phyloP scores from a whole-genome alignment of 2,888 invertebrate genomes.

The Perizoma flavofasciatum region DNA sequence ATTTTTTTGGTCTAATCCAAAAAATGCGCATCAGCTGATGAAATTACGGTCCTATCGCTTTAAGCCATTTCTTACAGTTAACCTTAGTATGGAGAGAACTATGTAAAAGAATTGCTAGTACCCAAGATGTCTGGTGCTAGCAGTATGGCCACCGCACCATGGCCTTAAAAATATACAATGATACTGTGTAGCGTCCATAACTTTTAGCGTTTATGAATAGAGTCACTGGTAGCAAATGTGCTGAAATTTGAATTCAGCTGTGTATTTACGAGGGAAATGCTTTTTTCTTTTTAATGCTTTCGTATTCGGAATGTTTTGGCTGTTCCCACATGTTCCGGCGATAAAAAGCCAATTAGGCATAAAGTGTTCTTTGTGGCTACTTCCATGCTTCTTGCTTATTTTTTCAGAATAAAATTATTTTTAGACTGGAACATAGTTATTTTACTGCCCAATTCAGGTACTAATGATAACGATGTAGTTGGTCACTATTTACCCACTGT shows the following conservation, averaged over 20 bases:
- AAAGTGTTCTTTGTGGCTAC: constrained; percentile 21
- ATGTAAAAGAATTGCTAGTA: too few relatives aligned
- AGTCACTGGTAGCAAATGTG: constrained; percentile 18
- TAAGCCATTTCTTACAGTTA: too few relatives aligned
- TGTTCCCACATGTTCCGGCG: constrained; percentile 24
- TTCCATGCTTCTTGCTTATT: constrained; percentile 17
- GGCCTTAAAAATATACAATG: too few relatives aligned
- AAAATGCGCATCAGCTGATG: too few relatives aligned
- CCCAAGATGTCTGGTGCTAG: too few relatives aligned
- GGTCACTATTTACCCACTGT: too few relatives aligned
- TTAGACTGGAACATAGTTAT: background rate
- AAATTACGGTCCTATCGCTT: too few relatives aligned
- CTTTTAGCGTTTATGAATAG: constrained; percentile 11
- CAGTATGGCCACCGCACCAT: too few relatives aligned
- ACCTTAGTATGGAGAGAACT: too few relatives aligned
- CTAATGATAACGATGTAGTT: background rate
- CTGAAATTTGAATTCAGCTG: constrained; percentile 29
- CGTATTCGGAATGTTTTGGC: constrained; percentile 25
- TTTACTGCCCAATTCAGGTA: too few relatives aligned
- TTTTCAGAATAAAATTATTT: constrained; percentile 7
- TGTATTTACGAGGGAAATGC: constrained; percentile 30
- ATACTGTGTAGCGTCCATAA: background rate
- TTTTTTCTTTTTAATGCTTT: constrained; percentile 27
- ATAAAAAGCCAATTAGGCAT: constrained; percentile 35
- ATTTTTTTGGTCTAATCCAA: too few relatives aligned